Evolutionary conservation across 2,888 invertebrate species (phyloP).

Genomic region (Ormyrus nitidulus): DNA sequence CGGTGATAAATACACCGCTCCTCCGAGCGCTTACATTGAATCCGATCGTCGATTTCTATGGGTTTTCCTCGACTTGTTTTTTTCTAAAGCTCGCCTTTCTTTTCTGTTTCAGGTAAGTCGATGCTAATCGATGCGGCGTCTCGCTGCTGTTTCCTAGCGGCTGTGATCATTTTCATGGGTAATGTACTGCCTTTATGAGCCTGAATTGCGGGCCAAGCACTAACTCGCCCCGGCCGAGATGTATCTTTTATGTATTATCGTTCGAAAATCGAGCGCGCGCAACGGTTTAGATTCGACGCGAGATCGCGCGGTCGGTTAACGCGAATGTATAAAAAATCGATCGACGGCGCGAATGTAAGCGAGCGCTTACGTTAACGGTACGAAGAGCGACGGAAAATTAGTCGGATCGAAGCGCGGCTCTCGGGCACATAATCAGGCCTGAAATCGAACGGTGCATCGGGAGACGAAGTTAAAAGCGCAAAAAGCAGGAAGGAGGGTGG

Average conservation of each 20-base stretch:
- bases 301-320: too few species aligned
- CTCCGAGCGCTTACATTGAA: neutral
- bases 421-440: slow-evolving; percentile 40
- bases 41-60: neutral
- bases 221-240: too few species aligned
- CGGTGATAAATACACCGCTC: neutral
- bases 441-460: slow-evolving; percentile 38
- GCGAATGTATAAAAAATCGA: too few species aligned
- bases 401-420: neutral
- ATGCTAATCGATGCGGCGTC: slow-evolving; percentile 47
- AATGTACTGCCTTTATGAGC: slow-evolving; percentile 5
- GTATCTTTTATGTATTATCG: too few species aligned
- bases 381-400: neutral
- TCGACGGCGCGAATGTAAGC: too few species aligned
- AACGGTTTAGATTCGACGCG: too few species aligned
- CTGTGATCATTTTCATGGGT: slow-evolving; percentile 45
- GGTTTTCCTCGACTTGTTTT: neutral
- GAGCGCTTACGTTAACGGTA: too few species aligned
- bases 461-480: slow-evolving; percentile 25
- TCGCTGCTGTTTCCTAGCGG: slow-evolving; percentile 3
- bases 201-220: too few species aligned
- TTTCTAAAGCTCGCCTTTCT: slow-evolving; percentile 22
- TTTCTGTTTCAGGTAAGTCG: slow-evolving; percentile 52
- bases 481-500: neutral
- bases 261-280: too few species aligned